Percentiles rank a stretch among this genome's conserved stretches.
phyloP scores from a whole-genome alignment of 2,888 invertebrate genomes.

The Patella depressa region DNA sequence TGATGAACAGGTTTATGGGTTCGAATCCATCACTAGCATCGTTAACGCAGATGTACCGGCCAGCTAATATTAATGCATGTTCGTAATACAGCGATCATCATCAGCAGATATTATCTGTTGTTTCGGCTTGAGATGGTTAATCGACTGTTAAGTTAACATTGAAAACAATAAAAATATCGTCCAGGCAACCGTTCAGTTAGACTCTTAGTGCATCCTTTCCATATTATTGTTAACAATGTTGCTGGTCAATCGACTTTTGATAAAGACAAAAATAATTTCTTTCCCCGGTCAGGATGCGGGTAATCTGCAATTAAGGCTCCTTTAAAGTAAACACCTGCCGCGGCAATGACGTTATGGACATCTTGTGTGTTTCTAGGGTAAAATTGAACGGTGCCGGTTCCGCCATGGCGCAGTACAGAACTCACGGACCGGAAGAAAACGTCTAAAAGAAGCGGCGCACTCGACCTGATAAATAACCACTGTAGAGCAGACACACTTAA shows the following conservation, averaged over 20 bases:
- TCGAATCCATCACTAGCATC: no score
- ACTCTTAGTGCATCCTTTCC: no score
- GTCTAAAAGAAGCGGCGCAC: conserved; percentile 17
- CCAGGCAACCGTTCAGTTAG: no score
- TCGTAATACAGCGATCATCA: no score
- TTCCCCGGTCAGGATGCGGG: conserved; percentile 37
- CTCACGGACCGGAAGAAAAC: conserved; percentile 34
- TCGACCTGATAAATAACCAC: conserved; percentile 34
- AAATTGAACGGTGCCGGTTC: conserved; percentile 38
- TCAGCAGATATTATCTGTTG: no score
- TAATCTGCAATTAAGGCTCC: conserved; percentile 37
- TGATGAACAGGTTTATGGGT: no score
- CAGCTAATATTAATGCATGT: no score
- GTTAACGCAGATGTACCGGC: no score
- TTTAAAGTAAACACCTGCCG: conserved; percentile 29
- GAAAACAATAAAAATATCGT: no score
- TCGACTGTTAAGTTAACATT: no score
- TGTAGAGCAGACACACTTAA: conserved; percentile 40
- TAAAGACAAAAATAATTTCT: conserved; percentile 39
- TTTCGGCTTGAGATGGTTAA: no score
- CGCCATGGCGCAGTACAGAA: conserved; percentile 25
- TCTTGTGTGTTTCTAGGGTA: conserved; percentile 33
- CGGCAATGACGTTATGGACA: conserved; percentile 24
- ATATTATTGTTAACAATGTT: neutral
- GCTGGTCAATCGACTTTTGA: conserved; percentile 18